Base-by-base conservation (phyloP, 2,888 invertebrate genomes). In the Epirrhoe tristata region DNA sequence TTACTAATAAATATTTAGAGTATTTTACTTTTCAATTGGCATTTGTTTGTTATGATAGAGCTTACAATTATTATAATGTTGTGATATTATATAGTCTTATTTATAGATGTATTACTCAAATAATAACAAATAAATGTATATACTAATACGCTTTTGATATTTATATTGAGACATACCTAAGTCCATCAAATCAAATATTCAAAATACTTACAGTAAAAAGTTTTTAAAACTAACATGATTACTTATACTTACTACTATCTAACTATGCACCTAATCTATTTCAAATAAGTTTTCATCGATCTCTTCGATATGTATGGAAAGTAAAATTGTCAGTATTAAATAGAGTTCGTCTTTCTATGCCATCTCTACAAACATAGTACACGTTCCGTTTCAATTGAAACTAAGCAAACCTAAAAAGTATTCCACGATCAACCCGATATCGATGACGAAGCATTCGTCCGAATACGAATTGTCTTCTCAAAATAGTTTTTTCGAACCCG, bases 1-100 rank as follows among this genome's bases (percentile, higher is more conserved):
- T 10, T 5, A 12, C 39, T 31, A 43, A 31, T 43, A 14, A 7
- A 54, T 61, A 46, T 61, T 61, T 55, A 61, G n/a, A 34, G n/a
- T 55, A 34, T 39, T 24, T 6, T 46, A 46, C 12, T 24, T 53
- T 46, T 14, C 8, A 61, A 46, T 61, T 54, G 61, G 43, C 46
- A 48, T 39, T 54, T 6, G 16, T 53, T 53, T 46, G 46, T 46
- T 17, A 59, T 32, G 48, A 1, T 36, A 36, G 48, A 12, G 16
- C 16, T 16, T 43, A 43, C 39, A 12, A 39, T 43, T 34, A 34
- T 34, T 34, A 34, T 43, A 24, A 24, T 24, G 3, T 24, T 24
- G 24, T 24, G 24, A 24, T 24, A 24, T 24, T 24, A 24, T 24
- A 24, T 24, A 24, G 24, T 24, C 24, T 24, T 24, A 24, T 24